Conservation (phyloP, 2,113 vertebrate genomes). For the Indicator indicator region DNA sequence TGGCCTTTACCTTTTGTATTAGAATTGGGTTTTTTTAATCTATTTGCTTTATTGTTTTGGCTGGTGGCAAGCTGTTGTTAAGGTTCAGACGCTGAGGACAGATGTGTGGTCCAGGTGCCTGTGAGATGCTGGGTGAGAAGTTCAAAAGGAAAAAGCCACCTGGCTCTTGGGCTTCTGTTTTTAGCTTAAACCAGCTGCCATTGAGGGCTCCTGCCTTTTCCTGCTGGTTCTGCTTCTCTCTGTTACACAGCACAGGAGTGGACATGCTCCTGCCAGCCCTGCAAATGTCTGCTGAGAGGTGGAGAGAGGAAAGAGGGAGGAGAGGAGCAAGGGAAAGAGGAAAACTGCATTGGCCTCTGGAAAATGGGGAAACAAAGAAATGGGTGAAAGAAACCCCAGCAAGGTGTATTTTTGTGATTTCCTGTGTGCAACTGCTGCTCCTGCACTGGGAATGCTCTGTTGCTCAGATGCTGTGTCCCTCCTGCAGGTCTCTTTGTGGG, state of each 20-base stretch:
- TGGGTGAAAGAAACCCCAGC: too few species aligned
- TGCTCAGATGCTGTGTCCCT: neutral
- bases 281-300: fast-evolving
- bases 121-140: neutral
- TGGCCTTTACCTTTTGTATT: neutral
- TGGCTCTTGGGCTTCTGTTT: neutral
- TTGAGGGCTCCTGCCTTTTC: neutral
- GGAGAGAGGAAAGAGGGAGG: neutral
- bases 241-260: neutral
- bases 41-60: conserved; percentile 32
- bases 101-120: fast-evolving
- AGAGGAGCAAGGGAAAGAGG: neutral
- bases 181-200: neutral
- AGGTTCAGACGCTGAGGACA: neutral
- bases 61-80: neutral
- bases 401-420: neutral
- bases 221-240: neutral
- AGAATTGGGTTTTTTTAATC: neutral
- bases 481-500: neutral
- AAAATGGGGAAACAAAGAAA: neutral
- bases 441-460: neutral
- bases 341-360: neutral
- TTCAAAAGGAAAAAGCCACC: neutral
- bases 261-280: fast-evolving
- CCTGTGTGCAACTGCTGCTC: fast-evolving